A percentile compares a stretch with the other conserved stretches of the same genome.
These are phyloP conservation scores for Penaeus japonicus DNA, from an alignment of 1,140 invertebrate genomes.

Conservation along the genomic window DNA sequence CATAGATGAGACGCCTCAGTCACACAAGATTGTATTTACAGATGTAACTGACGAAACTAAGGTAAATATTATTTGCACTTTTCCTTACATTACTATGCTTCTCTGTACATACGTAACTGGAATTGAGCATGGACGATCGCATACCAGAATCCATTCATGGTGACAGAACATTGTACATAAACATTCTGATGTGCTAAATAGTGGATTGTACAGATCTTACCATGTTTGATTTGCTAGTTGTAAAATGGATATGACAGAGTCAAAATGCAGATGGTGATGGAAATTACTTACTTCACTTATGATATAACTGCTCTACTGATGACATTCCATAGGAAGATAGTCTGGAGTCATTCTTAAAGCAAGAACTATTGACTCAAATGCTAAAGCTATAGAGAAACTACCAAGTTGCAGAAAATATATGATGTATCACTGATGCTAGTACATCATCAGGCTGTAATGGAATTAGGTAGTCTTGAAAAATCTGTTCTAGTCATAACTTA, in stretches of 20 bases:
- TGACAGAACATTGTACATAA: too few species aligned
- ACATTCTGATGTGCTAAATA: not conserved
- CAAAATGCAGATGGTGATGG: not conserved
- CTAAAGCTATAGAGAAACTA: too few species aligned
- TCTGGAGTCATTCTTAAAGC: constrained; percentile 21
- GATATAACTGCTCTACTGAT: constrained; percentile 3
- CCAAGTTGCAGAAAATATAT: too few species aligned
- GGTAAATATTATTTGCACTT: constrained; percentile 20
- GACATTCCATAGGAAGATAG: not conserved
- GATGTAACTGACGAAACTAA: constrained; percentile 43
- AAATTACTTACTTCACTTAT: constrained; percentile 20
- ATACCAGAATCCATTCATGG: too few species aligned
- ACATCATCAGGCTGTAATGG: too few species aligned
- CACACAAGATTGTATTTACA: constrained; percentile 47
- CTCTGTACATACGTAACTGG: not conserved
- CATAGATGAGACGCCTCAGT: constrained; percentile 33
- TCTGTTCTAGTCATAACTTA: too few species aligned
- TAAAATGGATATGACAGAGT: not conserved
- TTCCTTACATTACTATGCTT: not conserved
- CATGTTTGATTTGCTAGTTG: constrained; percentile 10
- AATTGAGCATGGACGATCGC: too few species aligned
- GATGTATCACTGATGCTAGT: too few species aligned
- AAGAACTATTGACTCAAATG: not conserved
- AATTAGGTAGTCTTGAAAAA: too few species aligned
- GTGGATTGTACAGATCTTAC: not conserved